Evolutionary conservation across 2,113 vertebrate species (phyloP).

Genomic region (Cheirogaleus medius): DNA sequence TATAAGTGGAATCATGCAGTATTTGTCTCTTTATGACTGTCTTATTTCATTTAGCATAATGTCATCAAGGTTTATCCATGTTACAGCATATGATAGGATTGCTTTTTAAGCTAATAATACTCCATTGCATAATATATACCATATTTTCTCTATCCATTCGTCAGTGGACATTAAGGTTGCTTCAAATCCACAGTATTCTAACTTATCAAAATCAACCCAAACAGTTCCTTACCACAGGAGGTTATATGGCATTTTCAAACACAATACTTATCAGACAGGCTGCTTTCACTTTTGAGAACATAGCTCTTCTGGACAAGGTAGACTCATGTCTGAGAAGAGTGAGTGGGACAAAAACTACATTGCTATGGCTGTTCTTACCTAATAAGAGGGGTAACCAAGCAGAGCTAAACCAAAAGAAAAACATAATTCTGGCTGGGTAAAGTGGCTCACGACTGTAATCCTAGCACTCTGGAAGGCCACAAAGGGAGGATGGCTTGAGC

Average conservation of each 20-base stretch:
- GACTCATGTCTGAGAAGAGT: background rate
- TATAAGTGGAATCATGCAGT: background rate
- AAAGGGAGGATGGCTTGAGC: too few species aligned
- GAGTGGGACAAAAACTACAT: background rate
- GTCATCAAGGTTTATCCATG: background rate
- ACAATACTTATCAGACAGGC: background rate
- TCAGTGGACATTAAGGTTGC: background rate
- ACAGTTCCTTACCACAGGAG: background rate
- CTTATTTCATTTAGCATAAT: constrained; percentile 8
- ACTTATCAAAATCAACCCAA: constrained; percentile 45
- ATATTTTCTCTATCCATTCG: background rate
- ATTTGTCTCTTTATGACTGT: background rate
- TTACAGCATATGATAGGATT: background rate
- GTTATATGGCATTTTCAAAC: constrained; percentile 21
- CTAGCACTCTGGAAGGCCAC: too few species aligned
- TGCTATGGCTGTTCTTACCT: background rate
- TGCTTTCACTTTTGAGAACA: background rate
- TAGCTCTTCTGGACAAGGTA: background rate
- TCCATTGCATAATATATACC: background rate
- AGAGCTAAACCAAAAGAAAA: background rate
- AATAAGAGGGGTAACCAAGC: background rate
- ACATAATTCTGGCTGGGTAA: background rate
- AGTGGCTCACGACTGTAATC: too few species aligned
- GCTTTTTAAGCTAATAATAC: background rate
- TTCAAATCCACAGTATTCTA: constrained; percentile 11